Evolutionary conservation across 2,797 vertebrate species (phyloP).

Genomic region (Eulemur coronatus): DNA sequence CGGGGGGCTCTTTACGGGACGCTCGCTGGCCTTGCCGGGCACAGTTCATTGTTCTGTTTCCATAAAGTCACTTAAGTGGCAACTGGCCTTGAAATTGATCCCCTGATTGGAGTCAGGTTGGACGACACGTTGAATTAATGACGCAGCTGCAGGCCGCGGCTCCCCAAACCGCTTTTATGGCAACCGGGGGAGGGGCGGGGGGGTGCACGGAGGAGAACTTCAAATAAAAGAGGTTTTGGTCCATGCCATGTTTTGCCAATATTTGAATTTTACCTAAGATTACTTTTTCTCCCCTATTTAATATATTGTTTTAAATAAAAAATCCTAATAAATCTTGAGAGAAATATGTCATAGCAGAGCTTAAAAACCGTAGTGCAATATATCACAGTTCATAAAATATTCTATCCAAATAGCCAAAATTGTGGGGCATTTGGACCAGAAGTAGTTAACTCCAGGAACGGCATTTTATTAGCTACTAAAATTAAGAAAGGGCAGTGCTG

Average conservation of each 20-base stretch:
- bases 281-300: conserved; percentile 86
- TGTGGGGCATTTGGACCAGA: conserved; percentile 84
- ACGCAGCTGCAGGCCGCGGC: conserved; percentile 79
- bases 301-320: conserved; percentile 91
- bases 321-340: conserved; percentile 89
- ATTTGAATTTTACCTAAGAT: conserved; percentile 85
- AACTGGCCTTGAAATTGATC: conserved; percentile 83
- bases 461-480: conserved; percentile 90
- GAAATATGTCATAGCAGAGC: conserved; percentile 87
- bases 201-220: background rate
- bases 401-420: conserved; percentile 83
- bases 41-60: conserved; percentile 74
- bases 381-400: conserved; percentile 91
- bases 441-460: conserved; percentile 87
- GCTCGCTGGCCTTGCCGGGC: conserved; percentile 50
- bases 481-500: conserved; percentile 89
- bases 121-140: conserved; percentile 83
- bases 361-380: conserved; percentile 88
- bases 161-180: conserved; percentile 77
- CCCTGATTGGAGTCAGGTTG: conserved; percentile 78
- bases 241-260: conserved; percentile 83
- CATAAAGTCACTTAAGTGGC: conserved; percentile 81
- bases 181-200: conserved; percentile 54
- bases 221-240: conserved; percentile 80
- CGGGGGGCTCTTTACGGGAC: conserved; percentile 47